Evolutionary conservation across 2,797 vertebrate species (phyloP).

Genomic region (Sebastiscus tertius): DNA sequence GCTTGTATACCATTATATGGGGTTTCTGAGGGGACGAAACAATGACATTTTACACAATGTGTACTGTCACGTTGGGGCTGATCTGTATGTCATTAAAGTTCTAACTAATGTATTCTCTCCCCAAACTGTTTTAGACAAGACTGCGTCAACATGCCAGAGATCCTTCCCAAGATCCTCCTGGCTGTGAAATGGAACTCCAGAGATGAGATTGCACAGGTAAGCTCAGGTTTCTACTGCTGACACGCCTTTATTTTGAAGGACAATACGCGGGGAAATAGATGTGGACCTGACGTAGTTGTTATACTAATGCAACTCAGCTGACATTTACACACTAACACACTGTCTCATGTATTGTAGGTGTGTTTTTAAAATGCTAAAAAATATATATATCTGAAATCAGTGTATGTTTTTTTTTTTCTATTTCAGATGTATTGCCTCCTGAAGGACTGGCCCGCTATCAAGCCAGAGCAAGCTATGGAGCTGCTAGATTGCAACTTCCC

Average conservation of each 20-base stretch:
- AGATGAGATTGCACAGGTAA: slow-evolving; percentile 98
- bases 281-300: not conserved
- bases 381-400: not conserved
- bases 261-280: not conserved
- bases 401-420: not conserved
- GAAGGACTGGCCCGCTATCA: slow-evolving; percentile 98
- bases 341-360: not conserved
- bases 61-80: not conserved
- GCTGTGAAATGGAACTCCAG: slow-evolving; percentile 99
- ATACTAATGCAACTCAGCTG: slow-evolving; percentile 4
- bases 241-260: slow-evolving; percentile 20
- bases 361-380: not conserved
- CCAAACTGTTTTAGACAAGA: slow-evolving; percentile 86
- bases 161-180: slow-evolving; percentile 95
- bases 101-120: not conserved
- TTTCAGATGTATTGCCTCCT: slow-evolving; percentile 97
- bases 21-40: not conserved
- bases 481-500: slow-evolving; percentile 98
- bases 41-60: not conserved
- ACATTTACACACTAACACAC: not conserved
- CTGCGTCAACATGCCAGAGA: slow-evolving; percentile 94
- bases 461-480: slow-evolving; percentile 98
- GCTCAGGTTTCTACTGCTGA: slow-evolving; percentile 38
- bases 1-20: not conserved
- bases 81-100: not conserved